Base-by-base conservation (phyloP, 1,140 invertebrate genomes). In the Eufriesea mexicana region DNA sequence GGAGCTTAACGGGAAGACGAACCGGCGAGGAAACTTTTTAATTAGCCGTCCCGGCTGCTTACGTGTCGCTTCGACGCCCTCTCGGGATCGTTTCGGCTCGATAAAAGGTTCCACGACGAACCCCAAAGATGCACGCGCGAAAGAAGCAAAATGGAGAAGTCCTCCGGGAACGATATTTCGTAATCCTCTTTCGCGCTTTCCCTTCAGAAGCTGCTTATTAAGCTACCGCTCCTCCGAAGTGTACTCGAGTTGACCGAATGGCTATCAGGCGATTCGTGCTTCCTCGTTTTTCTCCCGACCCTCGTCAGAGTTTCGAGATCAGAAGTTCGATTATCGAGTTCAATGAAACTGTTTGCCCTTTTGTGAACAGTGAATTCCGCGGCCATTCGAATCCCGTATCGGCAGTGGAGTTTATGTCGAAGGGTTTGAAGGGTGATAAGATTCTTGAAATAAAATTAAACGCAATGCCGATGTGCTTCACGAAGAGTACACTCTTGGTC, bases 131-230 rank as follows among this genome's bases (percentile, higher is more conserved):
- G 23, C 7, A 12, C 8, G 42, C 8, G 20, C 0, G 1, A 28
- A 25, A 6, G 57, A 49, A 18, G 62, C 5, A 45, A 51, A 79
- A 70, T 35, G 16, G 12, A 51, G 18, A 12, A 54, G 6, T 45
- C 64, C 54, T 51, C 23, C 8, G 10, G 59, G 23, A 35, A 79
- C 49, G 47, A 25, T 70, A 70, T 51, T 28, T 25, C n/a, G 67
- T 70, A 67, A 47, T 67, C 45, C 66, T 47, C 66, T 67, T 67
- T 47, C 66, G 66, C 45, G 23, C 25, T 42, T 49, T 66, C n/a
- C 66, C 16, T 67, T 49, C 8, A n/a, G 20, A n/a, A 42, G 66
- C 45, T 47, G n/a, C 66, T 67, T 67, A n/a, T n/a, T 67, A 67
- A 67, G 49, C 45, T 61, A 20, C 28, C 7, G n/a, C 28, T 61